phyloP scores from a whole-genome alignment of 1,140 invertebrate species.

The Vanessa atalanta region DNA sequence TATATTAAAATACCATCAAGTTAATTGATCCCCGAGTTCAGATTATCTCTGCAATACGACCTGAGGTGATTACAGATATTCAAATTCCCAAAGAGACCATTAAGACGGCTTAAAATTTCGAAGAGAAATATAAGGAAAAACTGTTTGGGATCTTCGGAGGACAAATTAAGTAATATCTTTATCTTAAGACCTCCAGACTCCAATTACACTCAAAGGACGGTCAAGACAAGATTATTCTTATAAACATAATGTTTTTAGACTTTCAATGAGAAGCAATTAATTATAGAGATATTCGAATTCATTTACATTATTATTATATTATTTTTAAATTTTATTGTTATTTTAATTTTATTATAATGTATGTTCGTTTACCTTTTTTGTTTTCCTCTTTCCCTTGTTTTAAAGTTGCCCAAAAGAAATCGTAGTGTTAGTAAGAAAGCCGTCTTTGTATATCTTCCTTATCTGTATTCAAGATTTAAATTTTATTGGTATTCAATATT shows the following conservation, averaged over 20 bases:
- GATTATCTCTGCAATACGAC: conserved; percentile 20
- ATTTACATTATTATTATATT: no score
- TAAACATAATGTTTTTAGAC: no score
- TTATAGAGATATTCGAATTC: no score
- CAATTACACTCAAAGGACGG: background rate
- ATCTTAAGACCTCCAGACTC: background rate
- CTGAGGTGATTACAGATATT: conserved; percentile 24
- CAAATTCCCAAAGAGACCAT: conserved; percentile 9
- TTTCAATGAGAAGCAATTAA: no score
- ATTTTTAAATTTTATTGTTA: conserved; percentile 79
- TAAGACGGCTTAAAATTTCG: conserved; percentile 10
- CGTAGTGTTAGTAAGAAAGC: no score
- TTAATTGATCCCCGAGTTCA: conserved; percentile 23
- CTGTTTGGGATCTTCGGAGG: conserved; percentile 6
- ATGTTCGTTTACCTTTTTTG: no score
- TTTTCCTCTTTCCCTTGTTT: no score
- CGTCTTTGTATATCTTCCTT: no score
- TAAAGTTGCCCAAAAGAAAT: no score
- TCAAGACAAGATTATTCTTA: background rate
- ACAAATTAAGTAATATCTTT: conserved; percentile 19
- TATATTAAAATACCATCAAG: conserved; percentile 1
- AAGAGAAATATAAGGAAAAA: conserved; percentile 22
- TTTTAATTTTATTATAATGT: no score
- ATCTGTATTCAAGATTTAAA: no score
- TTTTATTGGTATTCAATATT: no score